Evolutionary conservation across 1,140 invertebrate genomes (phyloP).

Genomic region (Himalopsyche phryganea): DNA sequence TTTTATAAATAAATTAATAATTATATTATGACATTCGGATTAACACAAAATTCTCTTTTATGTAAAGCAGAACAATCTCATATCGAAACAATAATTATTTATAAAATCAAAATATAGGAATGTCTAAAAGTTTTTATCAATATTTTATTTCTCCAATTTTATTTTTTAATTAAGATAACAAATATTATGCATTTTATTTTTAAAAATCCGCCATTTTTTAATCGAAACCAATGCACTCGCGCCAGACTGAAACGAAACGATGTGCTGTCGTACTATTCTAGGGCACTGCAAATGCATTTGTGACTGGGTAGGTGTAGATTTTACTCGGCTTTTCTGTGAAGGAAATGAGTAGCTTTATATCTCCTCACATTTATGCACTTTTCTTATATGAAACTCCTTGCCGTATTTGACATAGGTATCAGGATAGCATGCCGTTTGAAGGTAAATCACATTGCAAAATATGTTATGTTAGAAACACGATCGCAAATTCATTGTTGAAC

Average conservation of each 20-base stretch:
- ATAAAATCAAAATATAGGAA: too few relatives aligned
- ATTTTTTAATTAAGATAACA: too few relatives aligned
- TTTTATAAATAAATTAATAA: too few relatives aligned
- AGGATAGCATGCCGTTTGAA: not conserved
- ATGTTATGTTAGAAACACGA: too few relatives aligned
- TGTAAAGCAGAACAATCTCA: too few relatives aligned
- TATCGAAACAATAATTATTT: too few relatives aligned
- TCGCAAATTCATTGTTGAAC: too few relatives aligned
- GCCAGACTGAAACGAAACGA: slow-evolving; percentile 1
- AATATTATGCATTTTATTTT: not conserved
- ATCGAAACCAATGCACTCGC: slow-evolving; percentile 18
- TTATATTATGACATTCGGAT: too few relatives aligned
- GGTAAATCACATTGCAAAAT: too few relatives aligned
- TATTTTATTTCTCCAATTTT: too few relatives aligned
- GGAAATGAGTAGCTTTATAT: slow-evolving; percentile 14
- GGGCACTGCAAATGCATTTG: slow-evolving; percentile 18
- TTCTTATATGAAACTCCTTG: slow-evolving; percentile 12
- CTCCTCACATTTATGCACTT: slow-evolving; percentile 14
- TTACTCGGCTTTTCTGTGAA: not conserved
- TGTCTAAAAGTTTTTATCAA: too few relatives aligned
- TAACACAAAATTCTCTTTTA: too few relatives aligned
- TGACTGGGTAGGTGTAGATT: slow-evolving; percentile 5
- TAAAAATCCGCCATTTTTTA: not conserved
- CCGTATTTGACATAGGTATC: not conserved
- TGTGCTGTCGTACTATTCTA: slow-evolving; percentile 11